These are phyloP conservation scores for Charina bottae DNA, from an alignment of 2,113 vertebrate species.

Conservation along the genomic window DNA sequence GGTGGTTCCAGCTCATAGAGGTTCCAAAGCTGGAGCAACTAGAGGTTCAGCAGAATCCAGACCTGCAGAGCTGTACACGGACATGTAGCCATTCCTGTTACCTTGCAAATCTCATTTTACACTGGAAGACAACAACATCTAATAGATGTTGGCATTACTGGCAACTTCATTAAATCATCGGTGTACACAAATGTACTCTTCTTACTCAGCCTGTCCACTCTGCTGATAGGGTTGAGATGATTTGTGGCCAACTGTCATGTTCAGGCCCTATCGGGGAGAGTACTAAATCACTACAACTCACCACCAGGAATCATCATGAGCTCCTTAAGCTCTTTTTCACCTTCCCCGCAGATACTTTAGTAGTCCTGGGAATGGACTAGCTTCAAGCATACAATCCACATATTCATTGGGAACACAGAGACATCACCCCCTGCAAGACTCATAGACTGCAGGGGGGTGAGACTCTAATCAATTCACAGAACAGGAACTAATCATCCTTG, in stretches of 20 bases:
- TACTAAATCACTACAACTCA: not conserved
- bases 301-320: not conserved
- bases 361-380: not conserved
- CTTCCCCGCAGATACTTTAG: not conserved
- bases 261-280: not conserved
- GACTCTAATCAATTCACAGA: not conserved
- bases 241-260: not conserved
- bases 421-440: not conserved
- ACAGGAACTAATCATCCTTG: not conserved
- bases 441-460: not conserved
- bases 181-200: not conserved
- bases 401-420: not conserved
- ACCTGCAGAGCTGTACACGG: not conserved
- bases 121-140: not conserved
- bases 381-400: not conserved
- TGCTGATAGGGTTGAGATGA: not conserved
- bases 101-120: not conserved
- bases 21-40: not conserved
- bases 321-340: not conserved
- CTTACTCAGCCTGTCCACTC: not conserved
- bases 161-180: constrained; percentile 1
- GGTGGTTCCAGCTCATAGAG: not conserved
- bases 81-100: not conserved
- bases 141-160: not conserved
- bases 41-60: not conserved